phyloP scores from a whole-genome alignment of 2,888 invertebrate genomes.

The Sinhomidia bicolor region DNA sequence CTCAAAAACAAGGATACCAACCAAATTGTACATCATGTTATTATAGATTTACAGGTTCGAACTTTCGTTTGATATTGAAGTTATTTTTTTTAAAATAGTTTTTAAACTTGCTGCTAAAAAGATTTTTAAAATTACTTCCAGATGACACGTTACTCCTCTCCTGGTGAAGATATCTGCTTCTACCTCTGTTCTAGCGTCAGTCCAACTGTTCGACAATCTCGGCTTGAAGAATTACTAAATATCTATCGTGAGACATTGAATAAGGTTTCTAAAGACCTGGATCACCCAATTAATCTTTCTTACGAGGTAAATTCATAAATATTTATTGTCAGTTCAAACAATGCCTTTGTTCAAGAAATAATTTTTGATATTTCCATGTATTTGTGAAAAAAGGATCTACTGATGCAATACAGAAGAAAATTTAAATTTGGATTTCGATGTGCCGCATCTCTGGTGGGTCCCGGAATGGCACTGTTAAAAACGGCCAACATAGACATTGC shows the following conservation, averaged over 20 bases:
- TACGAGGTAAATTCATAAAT: background rate
- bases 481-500: background rate
- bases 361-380: background rate
- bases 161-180: background rate
- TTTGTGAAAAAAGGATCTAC: background rate
- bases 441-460: background rate
- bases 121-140: no score
- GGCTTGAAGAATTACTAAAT: background rate
- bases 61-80: no score
- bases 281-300: background rate
- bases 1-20: background rate
- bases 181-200: background rate
- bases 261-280: background rate
- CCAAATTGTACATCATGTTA: background rate
- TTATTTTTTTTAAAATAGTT: no score
- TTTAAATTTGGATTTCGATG: background rate
- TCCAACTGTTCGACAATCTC: background rate
- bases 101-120: no score
- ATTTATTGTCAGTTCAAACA: no score
- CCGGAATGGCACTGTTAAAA: background rate
- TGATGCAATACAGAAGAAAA: background rate
- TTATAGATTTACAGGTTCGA: background rate
- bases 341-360: no score
- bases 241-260: background rate
- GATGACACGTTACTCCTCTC: background rate